Conservation (phyloP, 2,888 invertebrate genomes). For the Drosophila peninsularis region DNA sequence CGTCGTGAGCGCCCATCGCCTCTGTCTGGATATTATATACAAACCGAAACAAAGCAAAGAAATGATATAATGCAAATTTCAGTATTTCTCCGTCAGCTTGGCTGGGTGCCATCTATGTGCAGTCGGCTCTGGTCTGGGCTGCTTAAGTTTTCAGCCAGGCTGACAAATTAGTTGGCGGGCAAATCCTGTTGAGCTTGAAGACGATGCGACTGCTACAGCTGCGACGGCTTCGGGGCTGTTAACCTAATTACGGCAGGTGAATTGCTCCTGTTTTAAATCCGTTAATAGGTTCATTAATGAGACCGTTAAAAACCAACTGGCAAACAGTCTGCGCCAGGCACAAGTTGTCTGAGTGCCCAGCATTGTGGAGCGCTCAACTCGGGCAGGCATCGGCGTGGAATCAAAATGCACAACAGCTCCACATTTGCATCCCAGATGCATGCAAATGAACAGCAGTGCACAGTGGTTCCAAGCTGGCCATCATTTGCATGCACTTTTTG, state of each 20-base stretch:
- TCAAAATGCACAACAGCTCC: not conserved
- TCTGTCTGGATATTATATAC: not conserved
- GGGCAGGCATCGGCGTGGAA: not conserved
- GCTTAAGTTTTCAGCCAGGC: not conserved
- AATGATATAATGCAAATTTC: constrained; percentile 56
- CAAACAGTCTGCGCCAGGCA: not conserved
- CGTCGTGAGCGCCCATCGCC: not conserved
- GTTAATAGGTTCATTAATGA: constrained; percentile 4
- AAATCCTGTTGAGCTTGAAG: constrained; percentile 15
- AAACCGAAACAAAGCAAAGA: not conserved
- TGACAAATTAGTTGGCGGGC: constrained; percentile 22
- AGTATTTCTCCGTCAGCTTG: constrained; percentile 15
- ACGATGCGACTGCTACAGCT: constrained; percentile 10
- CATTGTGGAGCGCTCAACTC: not conserved
- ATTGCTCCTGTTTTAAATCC: no score
- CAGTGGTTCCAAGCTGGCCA: constrained; percentile 1
- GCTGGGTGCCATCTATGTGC: not conserved
- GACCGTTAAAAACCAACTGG: not conserved
- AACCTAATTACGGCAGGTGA: not conserved
- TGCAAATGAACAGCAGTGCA: constrained; percentile 12
- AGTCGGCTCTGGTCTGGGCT: not conserved
- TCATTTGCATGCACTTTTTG: not conserved
- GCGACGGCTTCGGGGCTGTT: not conserved
- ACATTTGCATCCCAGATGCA: constrained; percentile 3
- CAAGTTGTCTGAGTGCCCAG: not conserved